Conservation (phyloP, 2,113 vertebrate species). For the Scomber scombrus region DNA sequence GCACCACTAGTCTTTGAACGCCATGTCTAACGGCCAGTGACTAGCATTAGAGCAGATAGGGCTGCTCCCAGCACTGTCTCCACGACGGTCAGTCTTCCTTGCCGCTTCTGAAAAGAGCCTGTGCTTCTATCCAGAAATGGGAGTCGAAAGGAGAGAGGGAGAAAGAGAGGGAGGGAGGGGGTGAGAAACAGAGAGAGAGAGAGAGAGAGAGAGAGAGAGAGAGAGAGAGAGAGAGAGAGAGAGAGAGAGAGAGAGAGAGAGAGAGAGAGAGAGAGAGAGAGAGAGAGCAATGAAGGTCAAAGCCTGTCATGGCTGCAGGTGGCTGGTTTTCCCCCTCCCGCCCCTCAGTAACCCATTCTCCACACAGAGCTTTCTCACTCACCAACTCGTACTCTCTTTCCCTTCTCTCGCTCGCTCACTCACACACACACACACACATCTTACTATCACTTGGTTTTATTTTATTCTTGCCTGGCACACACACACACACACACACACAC, state of each 20-base stretch:
- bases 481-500: slow-evolving; percentile 42
- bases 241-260: slow-evolving; percentile 25
- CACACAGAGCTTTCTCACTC: slow-evolving; percentile 85
- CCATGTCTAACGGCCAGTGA: slow-evolving; percentile 89
- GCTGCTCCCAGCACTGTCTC: slow-evolving; percentile 80
- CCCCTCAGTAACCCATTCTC: slow-evolving; percentile 79
- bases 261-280: slow-evolving; percentile 40
- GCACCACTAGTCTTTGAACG: slow-evolving; percentile 92
- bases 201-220: slow-evolving; percentile 25
- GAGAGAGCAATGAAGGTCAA: slow-evolving; percentile 91
- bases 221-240: slow-evolving; percentile 25
- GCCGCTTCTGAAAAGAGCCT: slow-evolving; percentile 83
- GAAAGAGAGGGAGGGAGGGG: slow-evolving; percentile 20
- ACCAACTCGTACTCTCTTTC: slow-evolving; percentile 47
- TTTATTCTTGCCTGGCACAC: slow-evolving; percentile 45
- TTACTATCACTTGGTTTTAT: slow-evolving; percentile 49
- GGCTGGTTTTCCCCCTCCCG: slow-evolving; percentile 84
- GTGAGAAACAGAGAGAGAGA: slow-evolving; percentile 12
- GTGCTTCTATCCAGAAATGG: slow-evolving; percentile 80
- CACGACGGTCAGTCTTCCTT: slow-evolving; percentile 82
- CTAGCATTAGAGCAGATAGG: slow-evolving; percentile 85
- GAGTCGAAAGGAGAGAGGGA: slow-evolving; percentile 58
- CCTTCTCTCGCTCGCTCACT: slow-evolving; percentile 3
- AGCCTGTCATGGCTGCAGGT: slow-evolving; percentile 92
- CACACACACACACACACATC: slow-evolving; percentile 46